These are phyloP conservation scores for Magallana angulata DNA, from an alignment of 1,140 invertebrate species.

Conservation along the genomic window DNA sequence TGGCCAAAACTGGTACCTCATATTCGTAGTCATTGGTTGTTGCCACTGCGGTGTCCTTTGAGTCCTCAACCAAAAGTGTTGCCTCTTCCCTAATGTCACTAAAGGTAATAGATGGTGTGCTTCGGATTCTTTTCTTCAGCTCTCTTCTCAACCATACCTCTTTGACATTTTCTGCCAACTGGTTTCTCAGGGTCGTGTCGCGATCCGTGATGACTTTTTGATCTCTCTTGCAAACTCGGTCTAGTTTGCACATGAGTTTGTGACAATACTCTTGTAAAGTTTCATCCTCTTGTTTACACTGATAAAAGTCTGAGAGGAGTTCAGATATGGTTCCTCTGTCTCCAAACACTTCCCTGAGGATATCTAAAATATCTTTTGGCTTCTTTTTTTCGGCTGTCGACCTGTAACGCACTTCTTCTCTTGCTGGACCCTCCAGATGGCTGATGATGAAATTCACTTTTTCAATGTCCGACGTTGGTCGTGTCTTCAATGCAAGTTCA, in stretches of 20 bases:
- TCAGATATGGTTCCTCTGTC: slow-evolving; percentile 30
- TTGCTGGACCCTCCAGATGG: not conserved
- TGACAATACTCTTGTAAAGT: slow-evolving; percentile 29
- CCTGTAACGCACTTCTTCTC: slow-evolving; percentile 3
- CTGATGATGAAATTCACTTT: not conserved
- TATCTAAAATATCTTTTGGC: slow-evolving; percentile 14
- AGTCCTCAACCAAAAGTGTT: not conserved
- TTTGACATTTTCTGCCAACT: slow-evolving; percentile 44
- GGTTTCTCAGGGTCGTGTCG: not conserved
- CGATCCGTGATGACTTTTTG: not conserved
- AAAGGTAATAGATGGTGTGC: slow-evolving; percentile 9
- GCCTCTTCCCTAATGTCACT: slow-evolving; percentile 28
- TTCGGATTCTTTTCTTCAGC: slow-evolving; percentile 31
- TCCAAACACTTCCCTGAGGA: slow-evolving; percentile 14
- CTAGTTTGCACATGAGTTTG: not conserved
- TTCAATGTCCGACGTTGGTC: slow-evolving; percentile 7
- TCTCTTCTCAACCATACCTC: slow-evolving; percentile 36
- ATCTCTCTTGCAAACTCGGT: not conserved
- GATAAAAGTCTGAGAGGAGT: slow-evolving; percentile 38
- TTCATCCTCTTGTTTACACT: not conserved
- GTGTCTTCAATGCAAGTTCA: not conserved
- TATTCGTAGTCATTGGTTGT: not conserved
- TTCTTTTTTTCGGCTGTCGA: not conserved
- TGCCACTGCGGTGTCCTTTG: not conserved
- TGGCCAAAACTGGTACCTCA: not conserved